A percentile compares a stretch with the other conserved stretches of the same genome.
Evolutionary conservation across 2,797 vertebrate genomes (phyloP).

Genomic region (Chromis chromis): DNA sequence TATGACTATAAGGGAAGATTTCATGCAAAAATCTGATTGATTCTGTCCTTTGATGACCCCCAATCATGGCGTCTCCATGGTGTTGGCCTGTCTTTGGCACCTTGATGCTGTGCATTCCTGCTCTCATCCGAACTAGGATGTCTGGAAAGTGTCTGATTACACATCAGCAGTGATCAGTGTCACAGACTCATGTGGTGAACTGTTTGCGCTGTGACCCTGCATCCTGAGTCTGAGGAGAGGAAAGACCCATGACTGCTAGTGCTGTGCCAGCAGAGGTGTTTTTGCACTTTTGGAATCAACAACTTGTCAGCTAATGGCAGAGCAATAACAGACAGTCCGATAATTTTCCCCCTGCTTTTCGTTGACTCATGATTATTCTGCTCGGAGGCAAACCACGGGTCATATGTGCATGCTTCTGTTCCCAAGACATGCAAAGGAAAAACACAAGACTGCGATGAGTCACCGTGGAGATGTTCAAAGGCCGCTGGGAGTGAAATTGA

Average conservation of each 20-base stretch:
- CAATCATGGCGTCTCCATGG: constrained; percentile 19
- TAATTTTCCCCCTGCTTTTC: constrained; percentile 37
- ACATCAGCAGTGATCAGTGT: constrained; percentile 49
- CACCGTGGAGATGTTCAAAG: constrained; percentile 25
- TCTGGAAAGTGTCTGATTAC: constrained; percentile 71
- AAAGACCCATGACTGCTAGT: constrained; percentile 52
- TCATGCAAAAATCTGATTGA: constrained; percentile 2
- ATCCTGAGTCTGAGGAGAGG: constrained; percentile 67
- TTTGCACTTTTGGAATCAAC: constrained; percentile 54
- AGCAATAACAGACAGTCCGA: constrained; percentile 63
- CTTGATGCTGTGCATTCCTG: constrained; percentile 19
- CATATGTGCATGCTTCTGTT: constrained; percentile 33
- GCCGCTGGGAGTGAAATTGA: constrained; percentile 13
- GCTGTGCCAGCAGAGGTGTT: constrained; percentile 32
- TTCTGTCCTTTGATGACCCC: neutral
- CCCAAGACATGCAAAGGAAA: constrained; percentile 30
- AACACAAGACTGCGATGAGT: constrained; percentile 45
- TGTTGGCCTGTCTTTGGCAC: constrained; percentile 16
- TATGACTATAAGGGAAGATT: neutral
- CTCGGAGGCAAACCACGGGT: constrained; percentile 42
- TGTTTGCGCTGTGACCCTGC: constrained; percentile 58
- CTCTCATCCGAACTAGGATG: constrained; percentile 50
- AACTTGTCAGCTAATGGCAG: constrained; percentile 64
- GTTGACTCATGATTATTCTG: constrained; percentile 46
- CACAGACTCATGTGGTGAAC: constrained; percentile 36